A percentile compares a stretch with the other conserved stretches of the same genome.
These are phyloP conservation scores for Stegodyphus mimosarum DNA, from an alignment of 1,140 invertebrate species.

Conservation along the genomic window DNA sequence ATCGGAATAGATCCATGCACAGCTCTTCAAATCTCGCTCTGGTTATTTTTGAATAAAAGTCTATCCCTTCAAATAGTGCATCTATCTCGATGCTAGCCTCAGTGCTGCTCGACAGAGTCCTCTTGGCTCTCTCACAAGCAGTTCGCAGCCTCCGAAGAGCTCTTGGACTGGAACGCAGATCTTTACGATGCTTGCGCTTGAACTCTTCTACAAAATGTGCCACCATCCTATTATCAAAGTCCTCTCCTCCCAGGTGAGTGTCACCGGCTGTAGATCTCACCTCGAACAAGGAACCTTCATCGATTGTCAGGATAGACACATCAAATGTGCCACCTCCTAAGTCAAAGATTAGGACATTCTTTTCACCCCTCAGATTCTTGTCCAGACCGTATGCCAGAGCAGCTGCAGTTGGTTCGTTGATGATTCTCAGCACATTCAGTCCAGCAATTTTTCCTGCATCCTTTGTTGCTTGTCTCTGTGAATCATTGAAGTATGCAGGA, in stretches of 20 bases:
- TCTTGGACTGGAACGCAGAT: conserved; percentile 64
- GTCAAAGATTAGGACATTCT: conserved; percentile 72
- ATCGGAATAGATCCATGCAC: conserved; percentile 65
- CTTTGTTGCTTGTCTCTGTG: conserved; percentile 67
- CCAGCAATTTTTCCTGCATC: conserved; percentile 70
- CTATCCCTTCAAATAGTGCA: conserved; percentile 78
- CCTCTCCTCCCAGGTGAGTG: conserved; percentile 64
- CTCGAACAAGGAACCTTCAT: conserved; percentile 78
- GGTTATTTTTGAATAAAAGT: conserved; percentile 69
- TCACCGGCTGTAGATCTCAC: conserved; percentile 79
- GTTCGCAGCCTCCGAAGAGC: conserved; percentile 72
- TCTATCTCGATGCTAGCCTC: conserved; percentile 76
- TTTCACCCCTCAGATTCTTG: conserved; percentile 67
- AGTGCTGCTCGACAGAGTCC: conserved; percentile 67
- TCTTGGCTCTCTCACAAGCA: conserved; percentile 77
- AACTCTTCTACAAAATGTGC: conserved; percentile 67
- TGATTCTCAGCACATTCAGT: conserved; percentile 74
- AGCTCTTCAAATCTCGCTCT: conserved; percentile 70
- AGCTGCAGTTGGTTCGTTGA: conserved; percentile 71
- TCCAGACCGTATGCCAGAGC: conserved; percentile 71
- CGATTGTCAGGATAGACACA: conserved; percentile 87
- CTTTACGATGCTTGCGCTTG: conserved; percentile 66
- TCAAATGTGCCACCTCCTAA: conserved; percentile 76
- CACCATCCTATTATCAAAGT: conserved; percentile 67
- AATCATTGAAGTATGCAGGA: conserved; percentile 72